These are phyloP conservation scores for Ormyrus labotus DNA, from an alignment of 2,888 invertebrate genomes.

Conservation along the genomic window DNA sequence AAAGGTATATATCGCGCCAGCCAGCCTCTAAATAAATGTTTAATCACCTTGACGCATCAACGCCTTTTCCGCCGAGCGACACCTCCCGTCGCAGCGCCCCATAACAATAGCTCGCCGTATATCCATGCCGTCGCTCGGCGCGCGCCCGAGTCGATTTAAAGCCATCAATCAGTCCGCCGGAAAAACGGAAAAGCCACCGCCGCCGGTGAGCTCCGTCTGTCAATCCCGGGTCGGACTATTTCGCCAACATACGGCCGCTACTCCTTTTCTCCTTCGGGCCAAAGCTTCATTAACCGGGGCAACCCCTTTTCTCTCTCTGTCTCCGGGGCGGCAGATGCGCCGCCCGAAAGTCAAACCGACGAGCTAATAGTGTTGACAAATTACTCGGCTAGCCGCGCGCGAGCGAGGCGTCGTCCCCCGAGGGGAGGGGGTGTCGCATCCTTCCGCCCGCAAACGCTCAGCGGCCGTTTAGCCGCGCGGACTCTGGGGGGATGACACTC, in stretches of 20 bases:
- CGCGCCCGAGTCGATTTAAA: neutral
- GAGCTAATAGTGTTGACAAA: constrained; percentile 75
- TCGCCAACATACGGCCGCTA: constrained; percentile 72
- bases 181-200: constrained; percentile 30
- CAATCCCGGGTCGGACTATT: constrained; percentile 66
- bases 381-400: constrained; percentile 73
- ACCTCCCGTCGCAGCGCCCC: neutral
- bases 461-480: neutral
- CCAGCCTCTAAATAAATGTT: constrained; percentile 3
- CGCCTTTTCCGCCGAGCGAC: neutral
- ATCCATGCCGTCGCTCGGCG: too few relatives aligned
- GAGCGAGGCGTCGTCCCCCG: constrained; percentile 58
- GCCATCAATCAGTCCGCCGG: constrained; percentile 57
- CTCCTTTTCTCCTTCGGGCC: constrained; percentile 61
- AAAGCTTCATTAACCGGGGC: constrained; percentile 69
- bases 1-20: too few relatives aligned
- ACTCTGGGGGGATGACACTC: neutral
- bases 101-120: neutral
- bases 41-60: constrained; percentile 8
- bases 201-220: neutral
- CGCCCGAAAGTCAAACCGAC: constrained; percentile 43
- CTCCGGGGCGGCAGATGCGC: constrained; percentile 71
- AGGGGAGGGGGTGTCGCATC: constrained; percentile 61
- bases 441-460: constrained; percentile 59
- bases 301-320: constrained; percentile 68